A percentile compares a stretch with the other conserved stretches of the same genome.
Evolutionary conservation across 1,140 invertebrate species (phyloP).

Genomic region (Eurosta solidaginis): DNA sequence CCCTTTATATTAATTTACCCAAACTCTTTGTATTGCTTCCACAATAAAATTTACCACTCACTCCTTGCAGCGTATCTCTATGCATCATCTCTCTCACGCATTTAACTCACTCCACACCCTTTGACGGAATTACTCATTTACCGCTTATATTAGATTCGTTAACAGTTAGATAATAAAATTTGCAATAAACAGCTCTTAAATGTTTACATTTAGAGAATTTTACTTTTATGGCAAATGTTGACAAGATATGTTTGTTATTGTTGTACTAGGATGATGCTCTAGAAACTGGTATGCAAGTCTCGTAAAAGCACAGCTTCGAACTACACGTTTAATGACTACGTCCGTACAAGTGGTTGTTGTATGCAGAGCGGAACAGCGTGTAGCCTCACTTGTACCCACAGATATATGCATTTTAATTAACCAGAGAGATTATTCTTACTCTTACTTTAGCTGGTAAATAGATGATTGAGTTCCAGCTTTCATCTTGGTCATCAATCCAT

Average conservation of each 20-base stretch:
- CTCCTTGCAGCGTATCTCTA: neutral
- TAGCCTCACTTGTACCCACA: no score
- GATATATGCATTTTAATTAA: no score
- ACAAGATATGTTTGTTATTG: neutral
- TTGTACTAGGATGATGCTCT: neutral
- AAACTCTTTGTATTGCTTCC: neutral
- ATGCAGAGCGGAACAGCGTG: no score
- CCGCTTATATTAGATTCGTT: neutral
- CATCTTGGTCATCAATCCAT: no score
- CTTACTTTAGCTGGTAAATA: no score
- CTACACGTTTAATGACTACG: no score
- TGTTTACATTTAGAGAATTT: neutral
- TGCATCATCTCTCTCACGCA: neutral
- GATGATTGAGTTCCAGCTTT: no score
- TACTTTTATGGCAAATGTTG: neutral
- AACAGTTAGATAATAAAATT: constrained; percentile 1
- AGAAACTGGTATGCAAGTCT: no score
- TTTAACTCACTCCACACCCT: neutral
- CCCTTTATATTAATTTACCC: neutral
- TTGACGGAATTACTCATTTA: neutral
- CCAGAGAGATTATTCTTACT: no score
- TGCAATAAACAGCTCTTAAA: constrained; percentile 17
- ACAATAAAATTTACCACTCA: no score
- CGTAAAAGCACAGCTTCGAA: no score
- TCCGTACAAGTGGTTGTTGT: no score